phyloP scores from a whole-genome alignment of 2,113 vertebrate genomes.

The Rostratula benghalensis region DNA sequence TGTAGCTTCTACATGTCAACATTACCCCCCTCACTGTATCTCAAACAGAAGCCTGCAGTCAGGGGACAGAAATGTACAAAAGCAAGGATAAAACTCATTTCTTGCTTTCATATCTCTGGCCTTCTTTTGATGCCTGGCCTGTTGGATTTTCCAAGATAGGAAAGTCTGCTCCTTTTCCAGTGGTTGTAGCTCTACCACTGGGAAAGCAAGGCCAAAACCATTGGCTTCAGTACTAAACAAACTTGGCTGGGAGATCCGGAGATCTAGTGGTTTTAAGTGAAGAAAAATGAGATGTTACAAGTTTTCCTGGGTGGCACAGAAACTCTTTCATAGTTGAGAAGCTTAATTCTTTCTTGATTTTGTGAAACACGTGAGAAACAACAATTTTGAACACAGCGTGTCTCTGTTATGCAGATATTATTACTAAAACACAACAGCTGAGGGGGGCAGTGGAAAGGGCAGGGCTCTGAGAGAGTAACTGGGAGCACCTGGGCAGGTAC shows the following conservation, averaged over 20 bases:
- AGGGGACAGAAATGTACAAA: not conserved
- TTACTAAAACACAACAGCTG: not conserved
- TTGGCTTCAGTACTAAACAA: not conserved
- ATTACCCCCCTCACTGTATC: no score
- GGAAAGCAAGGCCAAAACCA: not conserved
- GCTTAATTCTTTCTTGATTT: conserved; percentile 51
- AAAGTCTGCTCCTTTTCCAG: not conserved
- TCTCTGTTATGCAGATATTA: not conserved
- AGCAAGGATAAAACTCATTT: not conserved
- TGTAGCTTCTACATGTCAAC: not conserved
- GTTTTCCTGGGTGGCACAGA: conserved; percentile 51
- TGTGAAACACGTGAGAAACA: conserved; percentile 47
- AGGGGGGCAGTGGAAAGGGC: not conserved
- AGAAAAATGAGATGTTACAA: conserved; percentile 46
- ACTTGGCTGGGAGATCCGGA: not conserved
- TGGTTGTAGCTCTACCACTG: not conserved
- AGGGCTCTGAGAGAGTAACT: not conserved
- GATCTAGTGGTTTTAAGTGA: conserved; percentile 57
- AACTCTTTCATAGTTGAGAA: conserved; percentile 61
- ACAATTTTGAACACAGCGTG: conserved; percentile 38
- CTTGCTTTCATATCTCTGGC: not conserved
- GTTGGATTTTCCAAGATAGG: not conserved
- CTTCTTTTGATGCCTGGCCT: not conserved
- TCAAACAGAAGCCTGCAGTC: not conserved
- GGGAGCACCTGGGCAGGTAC: not conserved